Conservation (phyloP, 2,113 vertebrate species). For the Galeopterus variegatus region DNA sequence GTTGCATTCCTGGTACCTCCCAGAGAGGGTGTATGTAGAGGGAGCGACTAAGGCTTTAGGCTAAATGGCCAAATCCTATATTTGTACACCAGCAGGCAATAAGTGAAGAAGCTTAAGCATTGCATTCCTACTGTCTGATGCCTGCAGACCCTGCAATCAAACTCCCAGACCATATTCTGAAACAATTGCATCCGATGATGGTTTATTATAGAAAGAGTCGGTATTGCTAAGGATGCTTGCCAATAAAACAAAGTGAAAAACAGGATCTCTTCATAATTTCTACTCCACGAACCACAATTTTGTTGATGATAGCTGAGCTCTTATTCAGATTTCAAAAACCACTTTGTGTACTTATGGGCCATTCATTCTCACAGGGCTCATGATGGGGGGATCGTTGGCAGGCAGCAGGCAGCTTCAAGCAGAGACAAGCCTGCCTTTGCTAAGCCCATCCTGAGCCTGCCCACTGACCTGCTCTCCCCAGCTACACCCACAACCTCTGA, state of each 20-base stretch:
- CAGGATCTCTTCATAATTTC: constrained; percentile 77
- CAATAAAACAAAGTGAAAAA: constrained; percentile 72
- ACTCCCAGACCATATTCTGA: constrained; percentile 74
- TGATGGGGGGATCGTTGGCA: background rate
- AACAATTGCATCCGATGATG: constrained; percentile 76
- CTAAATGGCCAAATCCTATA: constrained; percentile 79
- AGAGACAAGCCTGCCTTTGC: background rate
- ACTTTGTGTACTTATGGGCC: constrained; percentile 60
- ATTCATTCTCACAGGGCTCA: constrained; percentile 15
- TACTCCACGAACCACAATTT: constrained; percentile 58
- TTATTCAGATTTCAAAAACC: constrained; percentile 80
- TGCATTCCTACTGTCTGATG: constrained; percentile 78
- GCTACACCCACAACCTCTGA: background rate
- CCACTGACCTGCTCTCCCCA: background rate
- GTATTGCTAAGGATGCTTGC: constrained; percentile 68
- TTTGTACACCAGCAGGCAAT: constrained; percentile 82
- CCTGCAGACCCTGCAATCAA: constrained; percentile 84
- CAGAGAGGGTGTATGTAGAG: background rate
- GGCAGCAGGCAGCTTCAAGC: constrained; percentile 33
- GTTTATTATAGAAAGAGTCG: constrained; percentile 76
- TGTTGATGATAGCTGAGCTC: constrained; percentile 74
- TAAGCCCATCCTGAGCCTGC: background rate
- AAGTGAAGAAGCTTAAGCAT: constrained; percentile 82
- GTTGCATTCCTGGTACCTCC: background rate
- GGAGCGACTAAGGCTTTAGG: constrained; percentile 65